Evolutionary conservation across 2,888 invertebrate genomes (phyloP).

Genomic region (Gerris lacustris): DNA sequence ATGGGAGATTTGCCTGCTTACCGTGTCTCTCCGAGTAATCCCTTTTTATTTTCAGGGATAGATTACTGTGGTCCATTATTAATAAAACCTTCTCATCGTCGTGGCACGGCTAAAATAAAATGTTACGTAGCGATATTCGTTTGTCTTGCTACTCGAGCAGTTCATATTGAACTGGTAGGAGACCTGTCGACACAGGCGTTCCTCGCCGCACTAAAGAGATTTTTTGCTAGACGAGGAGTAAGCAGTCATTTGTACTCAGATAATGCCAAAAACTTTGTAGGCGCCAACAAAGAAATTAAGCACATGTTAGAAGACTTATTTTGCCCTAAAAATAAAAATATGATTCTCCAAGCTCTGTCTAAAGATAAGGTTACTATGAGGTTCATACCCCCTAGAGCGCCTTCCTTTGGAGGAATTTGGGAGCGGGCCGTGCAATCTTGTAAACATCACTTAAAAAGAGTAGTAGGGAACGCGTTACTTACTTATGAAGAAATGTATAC

Average conservation of each 20-base stretch:
- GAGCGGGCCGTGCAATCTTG: slow-evolving; percentile 14
- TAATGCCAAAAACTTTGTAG: slow-evolving; percentile 14
- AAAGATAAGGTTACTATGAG: slow-evolving; percentile 8
- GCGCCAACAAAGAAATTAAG: slow-evolving; percentile 13
- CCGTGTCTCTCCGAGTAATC: slow-evolving; percentile 1
- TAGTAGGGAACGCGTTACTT: slow-evolving; percentile 11
- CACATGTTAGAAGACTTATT: not conserved
- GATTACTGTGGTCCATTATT: slow-evolving; percentile 14
- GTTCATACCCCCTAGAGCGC: slow-evolving; percentile 17
- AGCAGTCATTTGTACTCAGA: slow-evolving; percentile 9
- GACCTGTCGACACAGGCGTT: slow-evolving; percentile 8
- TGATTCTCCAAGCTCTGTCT: not conserved
- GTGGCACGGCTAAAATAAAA: not conserved
- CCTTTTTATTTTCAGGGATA: slow-evolving; percentile 4
- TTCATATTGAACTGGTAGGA: slow-evolving; percentile 12
- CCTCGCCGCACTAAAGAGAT: slow-evolving; percentile 7
- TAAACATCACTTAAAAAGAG: slow-evolving; percentile 12
- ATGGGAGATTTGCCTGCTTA: slow-evolving; percentile 12
- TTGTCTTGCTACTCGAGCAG: slow-evolving; percentile 12
- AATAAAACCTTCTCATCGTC: not conserved
- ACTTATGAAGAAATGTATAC: slow-evolving; percentile 18
- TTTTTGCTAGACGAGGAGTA: slow-evolving; percentile 11
- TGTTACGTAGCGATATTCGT: slow-evolving; percentile 6
- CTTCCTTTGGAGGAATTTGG: slow-evolving; percentile 19
- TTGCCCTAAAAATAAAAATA: no score